Percentiles rank a stretch among this genome's conserved stretches.
Evolutionary conservation across 2,888 invertebrate genomes (phyloP).

Genomic region (Agrilus cyanescens): DNA sequence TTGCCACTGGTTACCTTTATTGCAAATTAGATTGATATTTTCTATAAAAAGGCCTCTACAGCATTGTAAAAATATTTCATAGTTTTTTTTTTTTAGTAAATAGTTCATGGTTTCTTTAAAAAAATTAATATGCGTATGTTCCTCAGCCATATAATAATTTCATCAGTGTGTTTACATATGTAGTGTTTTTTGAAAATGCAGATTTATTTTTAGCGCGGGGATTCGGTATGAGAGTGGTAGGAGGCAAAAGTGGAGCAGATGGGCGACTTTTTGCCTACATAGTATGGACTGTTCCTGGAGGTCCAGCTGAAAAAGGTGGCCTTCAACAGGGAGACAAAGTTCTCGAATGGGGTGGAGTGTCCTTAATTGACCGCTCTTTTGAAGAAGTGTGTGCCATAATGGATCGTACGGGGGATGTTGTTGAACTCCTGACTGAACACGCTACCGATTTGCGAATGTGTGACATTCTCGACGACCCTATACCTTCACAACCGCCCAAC

Average conservation of each 20-base stretch:
- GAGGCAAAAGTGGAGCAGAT: conserved; percentile 77
- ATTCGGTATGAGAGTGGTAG: conserved; percentile 90
- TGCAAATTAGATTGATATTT: too few relatives aligned
- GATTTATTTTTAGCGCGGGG: conserved; percentile 56
- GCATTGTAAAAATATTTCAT: too few relatives aligned
- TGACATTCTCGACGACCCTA: conserved; percentile 55
- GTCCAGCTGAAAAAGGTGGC: conserved; percentile 82
- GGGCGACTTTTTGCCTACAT: conserved; percentile 82
- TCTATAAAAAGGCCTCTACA: too few relatives aligned
- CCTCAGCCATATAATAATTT: too few relatives aligned
- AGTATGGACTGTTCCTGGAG: conserved; percentile 85
- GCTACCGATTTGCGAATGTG: conserved; percentile 61
- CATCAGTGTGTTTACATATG: too few relatives aligned
- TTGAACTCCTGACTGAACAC: conserved; percentile 78
- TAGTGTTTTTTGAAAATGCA: too few relatives aligned
- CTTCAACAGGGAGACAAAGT: conserved; percentile 84
- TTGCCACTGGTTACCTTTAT: too few relatives aligned
- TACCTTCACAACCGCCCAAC: conserved; percentile 33
- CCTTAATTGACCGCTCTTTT: conserved; percentile 81
- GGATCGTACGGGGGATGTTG: conserved; percentile 75
- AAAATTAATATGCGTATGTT: too few relatives aligned
- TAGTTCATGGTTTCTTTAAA: too few relatives aligned
- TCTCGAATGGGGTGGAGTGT: conserved; percentile 83
- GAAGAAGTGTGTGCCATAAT: conserved; percentile 87
- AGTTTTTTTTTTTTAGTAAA: too few relatives aligned